phyloP scores from a whole-genome alignment of 2,888 invertebrate genomes.

The Drosophila monieri region DNA sequence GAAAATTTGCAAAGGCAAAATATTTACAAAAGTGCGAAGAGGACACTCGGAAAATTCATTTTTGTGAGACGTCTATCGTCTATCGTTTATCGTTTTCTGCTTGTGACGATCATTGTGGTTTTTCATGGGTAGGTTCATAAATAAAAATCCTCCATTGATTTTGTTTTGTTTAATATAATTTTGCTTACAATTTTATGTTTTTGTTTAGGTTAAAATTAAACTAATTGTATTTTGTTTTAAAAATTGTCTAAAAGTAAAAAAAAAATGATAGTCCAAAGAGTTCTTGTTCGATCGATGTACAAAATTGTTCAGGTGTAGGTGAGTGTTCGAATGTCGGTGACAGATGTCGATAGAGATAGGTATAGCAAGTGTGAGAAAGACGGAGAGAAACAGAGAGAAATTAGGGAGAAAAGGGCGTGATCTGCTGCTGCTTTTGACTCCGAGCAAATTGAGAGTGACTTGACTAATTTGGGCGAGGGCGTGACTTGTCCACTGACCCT shows the following conservation, averaged over 20 bases:
- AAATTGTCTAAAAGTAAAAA: constrained; percentile 51
- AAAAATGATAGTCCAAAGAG: constrained; percentile 24
- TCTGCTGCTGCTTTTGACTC: constrained; percentile 61
- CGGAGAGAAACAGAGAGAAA: background rate
- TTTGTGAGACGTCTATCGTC: no score
- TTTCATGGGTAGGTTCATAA: constrained; percentile 68
- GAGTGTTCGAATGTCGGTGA: constrained; percentile 30
- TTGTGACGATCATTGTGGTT: constrained; percentile 15
- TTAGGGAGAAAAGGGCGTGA: constrained; percentile 4
- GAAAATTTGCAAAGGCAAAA: constrained; percentile 56
- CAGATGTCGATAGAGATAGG: constrained; percentile 20
- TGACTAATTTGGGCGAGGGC: constrained; percentile 65
- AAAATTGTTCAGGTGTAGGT: constrained; percentile 33
- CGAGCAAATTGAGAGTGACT: constrained; percentile 66
- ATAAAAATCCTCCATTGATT: constrained; percentile 53
- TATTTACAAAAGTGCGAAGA: constrained; percentile 65
- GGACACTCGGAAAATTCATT: background rate
- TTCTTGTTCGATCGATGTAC: constrained; percentile 2
- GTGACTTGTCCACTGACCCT: constrained; percentile 15
- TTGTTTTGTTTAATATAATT: constrained; percentile 39
- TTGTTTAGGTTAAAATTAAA: constrained; percentile 29
- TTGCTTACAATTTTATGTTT: constrained; percentile 44
- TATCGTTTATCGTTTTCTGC: constrained; percentile 3
- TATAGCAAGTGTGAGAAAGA: constrained; percentile 5
- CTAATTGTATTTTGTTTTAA: constrained; percentile 46